A percentile compares a stretch with the other conserved stretches of the same genome.
These are phyloP conservation scores for Blomia tropicalis DNA, from an alignment of 2,888 invertebrate species.

Conservation along the genomic window DNA sequence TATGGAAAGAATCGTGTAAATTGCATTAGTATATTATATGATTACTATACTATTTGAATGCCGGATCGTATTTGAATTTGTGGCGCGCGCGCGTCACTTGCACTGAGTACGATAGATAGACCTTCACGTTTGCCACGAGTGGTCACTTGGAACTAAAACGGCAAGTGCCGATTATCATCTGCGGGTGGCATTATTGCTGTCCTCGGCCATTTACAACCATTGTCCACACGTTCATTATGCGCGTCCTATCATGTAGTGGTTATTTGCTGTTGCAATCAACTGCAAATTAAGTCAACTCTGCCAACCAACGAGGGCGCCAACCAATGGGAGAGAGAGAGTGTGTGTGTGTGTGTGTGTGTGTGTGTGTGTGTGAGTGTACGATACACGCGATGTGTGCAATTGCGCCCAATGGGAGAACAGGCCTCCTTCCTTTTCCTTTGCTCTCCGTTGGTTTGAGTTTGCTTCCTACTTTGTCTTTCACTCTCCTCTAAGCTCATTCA, in stretches of 20 bases:
- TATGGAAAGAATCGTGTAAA: not conserved
- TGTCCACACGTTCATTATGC: slow-evolving; percentile 7
- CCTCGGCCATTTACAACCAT: slow-evolving; percentile 14
- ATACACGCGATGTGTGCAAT: not conserved
- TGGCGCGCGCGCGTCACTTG: no score
- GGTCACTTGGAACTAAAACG: not conserved
- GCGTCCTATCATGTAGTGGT: not conserved
- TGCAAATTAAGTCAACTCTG: slow-evolving; percentile 13
- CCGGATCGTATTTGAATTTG: no score
- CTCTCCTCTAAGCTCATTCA: not conserved
- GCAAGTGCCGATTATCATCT: not conserved
- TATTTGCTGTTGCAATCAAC: slow-evolving; percentile 13
- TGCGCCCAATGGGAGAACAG: not conserved
- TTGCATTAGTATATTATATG: not conserved
- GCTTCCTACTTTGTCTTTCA: slow-evolving; percentile 1
- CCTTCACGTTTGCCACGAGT: not conserved
- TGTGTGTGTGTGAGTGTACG: not conserved
- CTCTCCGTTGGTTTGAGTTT: not conserved
- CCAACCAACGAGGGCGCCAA: slow-evolving; percentile 4
- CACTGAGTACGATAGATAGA: no score
- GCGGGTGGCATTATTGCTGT: slow-evolving; percentile 1
- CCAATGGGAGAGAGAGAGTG: not conserved
- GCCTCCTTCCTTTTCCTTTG: slow-evolving; percentile 4
- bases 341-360: not conserved
- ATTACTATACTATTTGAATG: no score